A percentile compares a stretch with the other conserved stretches of the same genome.
Conservation (phyloP, 2,797 vertebrate species). For the Propithecus perrieri region DNA sequence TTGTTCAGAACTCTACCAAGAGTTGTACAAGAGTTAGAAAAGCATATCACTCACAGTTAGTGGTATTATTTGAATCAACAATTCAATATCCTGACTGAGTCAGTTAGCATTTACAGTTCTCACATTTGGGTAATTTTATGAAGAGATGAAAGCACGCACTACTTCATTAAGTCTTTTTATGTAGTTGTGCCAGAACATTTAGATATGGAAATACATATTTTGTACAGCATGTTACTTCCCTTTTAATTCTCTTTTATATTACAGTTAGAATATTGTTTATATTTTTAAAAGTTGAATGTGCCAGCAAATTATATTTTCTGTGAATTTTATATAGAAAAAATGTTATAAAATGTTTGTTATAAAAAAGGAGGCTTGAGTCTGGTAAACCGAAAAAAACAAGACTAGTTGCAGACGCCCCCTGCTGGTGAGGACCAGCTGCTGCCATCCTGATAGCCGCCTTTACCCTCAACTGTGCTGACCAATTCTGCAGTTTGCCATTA, state of each 20-base stretch:
- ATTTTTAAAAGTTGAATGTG: not conserved
- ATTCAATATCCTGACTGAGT: not conserved
- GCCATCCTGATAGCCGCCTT: not conserved
- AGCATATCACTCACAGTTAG: not conserved
- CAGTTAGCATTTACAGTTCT: not conserved
- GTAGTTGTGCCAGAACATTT: not conserved
- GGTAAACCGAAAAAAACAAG: not conserved
- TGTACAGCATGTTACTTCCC: not conserved
- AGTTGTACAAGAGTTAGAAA: not conserved
- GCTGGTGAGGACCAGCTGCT: not conserved
- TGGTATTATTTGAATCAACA: not conserved
- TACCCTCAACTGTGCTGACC: not conserved
- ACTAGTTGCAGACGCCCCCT: not conserved
- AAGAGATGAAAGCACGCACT: not conserved
- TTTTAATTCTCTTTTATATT: constrained; percentile 39
- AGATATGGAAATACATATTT: not conserved
- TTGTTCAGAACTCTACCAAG: not conserved
- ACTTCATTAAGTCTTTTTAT: not conserved
- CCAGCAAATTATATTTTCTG: not conserved
- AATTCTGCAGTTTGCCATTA: not conserved
- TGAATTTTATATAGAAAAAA: not conserved
- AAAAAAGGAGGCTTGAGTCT: not conserved
- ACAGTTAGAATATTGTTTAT: not conserved
- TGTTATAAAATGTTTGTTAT: not conserved
- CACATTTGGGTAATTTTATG: not conserved